Evolutionary conservation across 2,797 vertebrate genomes (phyloP), one percentile per base, ranked within the genome.

Genomic region (Myripristis jacobus): DNA sequence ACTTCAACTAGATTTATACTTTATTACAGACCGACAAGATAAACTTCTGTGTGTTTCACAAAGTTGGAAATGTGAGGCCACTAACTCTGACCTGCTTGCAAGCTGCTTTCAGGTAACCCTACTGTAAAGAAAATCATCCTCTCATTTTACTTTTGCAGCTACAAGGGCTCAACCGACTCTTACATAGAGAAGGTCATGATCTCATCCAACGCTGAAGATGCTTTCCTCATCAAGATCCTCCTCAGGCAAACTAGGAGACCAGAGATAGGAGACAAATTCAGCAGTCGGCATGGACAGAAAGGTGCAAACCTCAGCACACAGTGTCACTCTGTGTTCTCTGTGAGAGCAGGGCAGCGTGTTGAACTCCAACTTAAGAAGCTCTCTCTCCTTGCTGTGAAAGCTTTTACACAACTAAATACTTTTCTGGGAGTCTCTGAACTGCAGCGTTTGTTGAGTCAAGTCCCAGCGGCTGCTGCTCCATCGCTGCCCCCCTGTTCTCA

Each of bases 121-220:
- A 8, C 29, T 34, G 36, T 12, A 3, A 56, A 34, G 24, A 43
- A 56, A 57, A 21, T 46, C 52, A 16, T 10, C 1, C 1, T 58
- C 11, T 44, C 11, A 0, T 9, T 76, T n/a, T 70, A 10, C 54
- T 4, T 21, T 48, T 80, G 43, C 81, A 99, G 98, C 73, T 99
- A 99, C 81, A 99, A 99, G 90, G 98, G 98, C 22, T 95, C 97
- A 0, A 98, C 97, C 0, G 98, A 99, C 91, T 99, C 98, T 0
- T 99, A 99, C 55, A 96, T 99, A 7, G 98, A 99, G 89, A 99
- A 99, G 86, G 98, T 99, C 67, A 99, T 99, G 98, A 99, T 99
- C 88, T 99, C 98, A 0, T 99, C 98, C 82, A 99, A 99, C 16
- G 97, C 98, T 0, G 98, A 99, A 76, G 98, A 99, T 21, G 98